These are phyloP conservation scores for Thryonomys swinderianus DNA, from an alignment of 2,113 vertebrate species.

Conservation along the genomic window DNA sequence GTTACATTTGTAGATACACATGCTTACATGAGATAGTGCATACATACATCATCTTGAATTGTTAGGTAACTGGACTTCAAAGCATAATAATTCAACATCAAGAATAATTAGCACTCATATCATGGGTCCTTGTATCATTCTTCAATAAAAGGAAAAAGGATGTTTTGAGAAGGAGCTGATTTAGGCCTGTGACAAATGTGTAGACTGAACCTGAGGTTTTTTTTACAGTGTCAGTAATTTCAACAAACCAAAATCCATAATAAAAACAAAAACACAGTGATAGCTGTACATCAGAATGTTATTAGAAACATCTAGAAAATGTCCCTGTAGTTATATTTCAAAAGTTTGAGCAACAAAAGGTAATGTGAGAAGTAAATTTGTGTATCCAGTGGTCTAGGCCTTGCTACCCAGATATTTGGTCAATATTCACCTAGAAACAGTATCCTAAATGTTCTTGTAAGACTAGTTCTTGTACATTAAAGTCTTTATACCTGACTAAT, in stretches of 20 bases:
- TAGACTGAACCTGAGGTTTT: not conserved
- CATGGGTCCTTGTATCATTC: not conserved
- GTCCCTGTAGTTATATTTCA: not conserved
- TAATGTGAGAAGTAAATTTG: not conserved
- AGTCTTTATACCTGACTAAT: not conserved
- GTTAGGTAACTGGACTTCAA: not conserved
- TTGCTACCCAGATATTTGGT: not conserved
- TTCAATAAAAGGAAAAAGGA: not conserved
- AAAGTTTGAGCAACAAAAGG: not conserved
- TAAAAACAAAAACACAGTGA: not conserved
- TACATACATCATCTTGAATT: not conserved
- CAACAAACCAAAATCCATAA: not conserved
- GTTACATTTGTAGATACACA: not conserved
- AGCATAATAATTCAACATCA: not conserved
- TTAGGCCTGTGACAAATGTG: not conserved
- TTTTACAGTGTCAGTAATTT: not conserved
- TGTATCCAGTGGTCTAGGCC: not conserved
- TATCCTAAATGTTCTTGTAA: not conserved
- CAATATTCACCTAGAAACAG: not conserved
- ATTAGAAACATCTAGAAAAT: not conserved
- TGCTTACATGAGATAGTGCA: not conserved
- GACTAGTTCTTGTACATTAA: not conserved
- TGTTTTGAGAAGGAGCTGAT: not conserved
- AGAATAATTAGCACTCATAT: not conserved
- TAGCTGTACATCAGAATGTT: not conserved